A percentile compares a stretch with the other conserved stretches of the same genome.
These are phyloP conservation scores for Entelurus aequoreus DNA, from an alignment of 2,113 vertebrate species.

Conservation along the genomic window DNA sequence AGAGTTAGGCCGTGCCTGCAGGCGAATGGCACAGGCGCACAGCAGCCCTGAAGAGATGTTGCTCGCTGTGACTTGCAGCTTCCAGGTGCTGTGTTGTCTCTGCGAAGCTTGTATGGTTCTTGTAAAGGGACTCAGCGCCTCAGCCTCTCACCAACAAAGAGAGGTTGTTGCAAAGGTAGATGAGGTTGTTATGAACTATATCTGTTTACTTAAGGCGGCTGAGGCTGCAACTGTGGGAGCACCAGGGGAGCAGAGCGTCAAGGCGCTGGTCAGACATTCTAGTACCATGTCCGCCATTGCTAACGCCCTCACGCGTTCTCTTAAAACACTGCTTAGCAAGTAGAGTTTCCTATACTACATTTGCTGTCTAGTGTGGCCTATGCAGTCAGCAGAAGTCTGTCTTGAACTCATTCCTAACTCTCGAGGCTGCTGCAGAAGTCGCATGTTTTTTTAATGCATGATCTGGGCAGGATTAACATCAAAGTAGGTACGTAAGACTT, in stretches of 20 bases:
- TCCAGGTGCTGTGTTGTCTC: slow-evolving; percentile 96
- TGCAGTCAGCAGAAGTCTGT: slow-evolving; percentile 40
- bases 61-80: slow-evolving; percentile 90
- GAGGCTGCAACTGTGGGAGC: slow-evolving; percentile 83
- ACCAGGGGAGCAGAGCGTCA: slow-evolving; percentile 81
- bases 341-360: slow-evolving; percentile 58
- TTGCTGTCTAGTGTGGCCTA: slow-evolving; percentile 54
- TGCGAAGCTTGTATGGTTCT: slow-evolving; percentile 96
- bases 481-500: slow-evolving; percentile 13
- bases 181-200: slow-evolving; percentile 95
- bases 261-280: slow-evolving; percentile 88
- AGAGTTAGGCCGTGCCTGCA: slow-evolving; percentile 92
- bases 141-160: slow-evolving; percentile 80
- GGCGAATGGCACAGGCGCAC: slow-evolving; percentile 89
- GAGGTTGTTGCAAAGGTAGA: slow-evolving; percentile 93
- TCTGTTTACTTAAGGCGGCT: slow-evolving; percentile 90
- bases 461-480: slow-evolving; percentile 25
- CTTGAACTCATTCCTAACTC: slow-evolving; percentile 44
- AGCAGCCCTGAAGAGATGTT: slow-evolving; percentile 92
- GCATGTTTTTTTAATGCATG: slow-evolving; percentile 29
- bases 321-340: slow-evolving; percentile 98
- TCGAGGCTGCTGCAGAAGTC: slow-evolving; percentile 21
- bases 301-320: slow-evolving; percentile 96
- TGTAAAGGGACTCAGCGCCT: slow-evolving; percentile 82
- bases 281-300: slow-evolving; percentile 94